These are phyloP conservation scores for Brachypteracias leptosomus DNA, from an alignment of 2,113 vertebrate species.

Conservation along the genomic window DNA sequence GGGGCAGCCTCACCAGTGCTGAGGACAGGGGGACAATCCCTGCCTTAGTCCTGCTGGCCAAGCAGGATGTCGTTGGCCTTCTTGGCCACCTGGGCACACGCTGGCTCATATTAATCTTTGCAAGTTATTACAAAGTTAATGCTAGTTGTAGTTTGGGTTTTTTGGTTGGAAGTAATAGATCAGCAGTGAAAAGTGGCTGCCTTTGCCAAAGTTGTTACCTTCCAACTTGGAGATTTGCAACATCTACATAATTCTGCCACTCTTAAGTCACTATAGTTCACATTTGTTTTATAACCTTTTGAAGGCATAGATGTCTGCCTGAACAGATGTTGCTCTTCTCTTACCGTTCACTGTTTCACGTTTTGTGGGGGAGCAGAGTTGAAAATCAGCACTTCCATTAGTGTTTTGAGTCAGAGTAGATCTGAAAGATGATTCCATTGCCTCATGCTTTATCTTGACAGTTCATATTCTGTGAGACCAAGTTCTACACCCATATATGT, in stretches of 20 bases:
- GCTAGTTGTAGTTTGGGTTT: neutral
- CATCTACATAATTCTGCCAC: neutral
- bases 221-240: neutral
- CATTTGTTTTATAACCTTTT: neutral
- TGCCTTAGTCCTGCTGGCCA: no score
- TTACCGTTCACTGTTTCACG: neutral
- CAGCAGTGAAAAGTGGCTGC: neutral
- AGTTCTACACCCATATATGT: neutral
- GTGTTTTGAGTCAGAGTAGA: neutral
- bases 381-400: neutral
- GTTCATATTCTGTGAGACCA: neutral
- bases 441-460: constrained; percentile 1
- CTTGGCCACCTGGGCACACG: no score
- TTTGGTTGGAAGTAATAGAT: neutral
- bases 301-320: neutral
- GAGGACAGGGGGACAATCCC: no score
- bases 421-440: neutral
- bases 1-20: no score
- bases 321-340: neutral
- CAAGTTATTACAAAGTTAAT: neutral
- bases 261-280: neutral
- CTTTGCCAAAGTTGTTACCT: neutral
- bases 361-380: neutral
- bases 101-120: neutral
- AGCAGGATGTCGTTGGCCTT: no score